These are phyloP conservation scores for Brachionus plicatilis DNA, from an alignment of 1,140 invertebrate species.

Conservation along the genomic window DNA sequence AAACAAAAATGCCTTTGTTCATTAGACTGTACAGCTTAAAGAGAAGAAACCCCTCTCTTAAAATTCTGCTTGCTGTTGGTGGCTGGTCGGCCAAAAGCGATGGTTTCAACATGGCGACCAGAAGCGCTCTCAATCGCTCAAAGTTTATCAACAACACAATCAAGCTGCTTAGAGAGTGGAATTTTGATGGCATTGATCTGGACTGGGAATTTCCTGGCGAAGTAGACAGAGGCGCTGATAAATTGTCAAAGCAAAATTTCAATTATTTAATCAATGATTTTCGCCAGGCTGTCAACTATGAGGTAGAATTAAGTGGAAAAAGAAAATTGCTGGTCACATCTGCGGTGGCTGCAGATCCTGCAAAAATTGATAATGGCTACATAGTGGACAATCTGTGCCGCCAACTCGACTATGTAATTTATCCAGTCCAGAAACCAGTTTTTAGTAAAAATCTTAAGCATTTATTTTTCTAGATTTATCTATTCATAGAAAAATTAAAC, in stretches of 20 bases:
- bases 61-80: slow-evolving; percentile 84
- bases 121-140: slow-evolving; percentile 59
- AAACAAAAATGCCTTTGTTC: slow-evolving; percentile 51
- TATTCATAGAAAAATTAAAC: too few relatives aligned
- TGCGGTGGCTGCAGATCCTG: slow-evolving; percentile 74
- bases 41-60: slow-evolving; percentile 83
- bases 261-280: slow-evolving; percentile 64
- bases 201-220: slow-evolving; percentile 93
- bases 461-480: too few relatives aligned
- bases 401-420: slow-evolving; percentile 52
- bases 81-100: slow-evolving; percentile 70
- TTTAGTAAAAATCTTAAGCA: too few relatives aligned
- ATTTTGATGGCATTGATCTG: slow-evolving; percentile 89
- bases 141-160: slow-evolving; percentile 59
- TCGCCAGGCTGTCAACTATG: slow-evolving; percentile 78
- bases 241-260: slow-evolving; percentile 16
- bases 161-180: slow-evolving; percentile 79
- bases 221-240: slow-evolving; percentile 67
- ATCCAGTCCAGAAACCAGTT: too few relatives aligned
- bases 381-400: slow-evolving; percentile 76
- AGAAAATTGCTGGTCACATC: slow-evolving; percentile 77
- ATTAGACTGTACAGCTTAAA: slow-evolving; percentile 61
- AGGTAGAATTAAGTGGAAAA: slow-evolving; percentile 67
- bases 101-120: slow-evolving; percentile 43
- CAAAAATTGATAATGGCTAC: slow-evolving; percentile 87